These are phyloP conservation scores for Hippolais icterina DNA, from an alignment of 2,113 vertebrate species.

Conservation along the genomic window DNA sequence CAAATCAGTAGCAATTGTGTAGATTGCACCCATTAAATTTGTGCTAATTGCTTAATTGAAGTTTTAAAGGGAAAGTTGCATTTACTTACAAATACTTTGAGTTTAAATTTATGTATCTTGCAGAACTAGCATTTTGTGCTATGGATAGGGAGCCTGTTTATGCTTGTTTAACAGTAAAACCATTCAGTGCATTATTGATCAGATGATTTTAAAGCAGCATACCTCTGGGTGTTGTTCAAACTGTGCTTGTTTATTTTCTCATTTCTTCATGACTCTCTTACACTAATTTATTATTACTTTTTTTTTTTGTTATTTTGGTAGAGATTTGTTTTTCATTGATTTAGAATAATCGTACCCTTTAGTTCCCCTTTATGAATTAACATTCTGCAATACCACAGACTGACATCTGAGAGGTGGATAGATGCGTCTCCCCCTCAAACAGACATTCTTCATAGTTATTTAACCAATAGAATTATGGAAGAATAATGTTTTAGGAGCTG, in stretches of 20 bases:
- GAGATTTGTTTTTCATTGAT: background rate
- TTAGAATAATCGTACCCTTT: background rate
- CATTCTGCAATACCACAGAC: background rate
- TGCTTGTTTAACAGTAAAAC: background rate
- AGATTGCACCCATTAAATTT: background rate
- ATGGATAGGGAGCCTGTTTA: background rate
- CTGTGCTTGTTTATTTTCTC: background rate
- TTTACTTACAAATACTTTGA: background rate
- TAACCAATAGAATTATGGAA: slow-evolving; percentile 4
- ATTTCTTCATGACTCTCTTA: background rate
- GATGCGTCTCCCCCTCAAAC: background rate
- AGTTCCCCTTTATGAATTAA: background rate
- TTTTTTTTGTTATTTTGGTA: background rate
- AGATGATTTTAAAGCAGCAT: background rate
- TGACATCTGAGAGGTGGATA: background rate
- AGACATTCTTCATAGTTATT: background rate
- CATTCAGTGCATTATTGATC: background rate
- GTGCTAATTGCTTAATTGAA: background rate
- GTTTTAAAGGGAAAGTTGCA: background rate
- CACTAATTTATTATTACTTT: background rate
- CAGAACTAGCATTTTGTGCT: background rate
- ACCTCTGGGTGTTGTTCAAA: background rate
- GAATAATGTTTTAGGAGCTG: background rate
- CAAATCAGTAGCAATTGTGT: background rate
- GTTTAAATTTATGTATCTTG: background rate